Conservation (phyloP, 2,888 invertebrate species). For the Gasteruption jaculator region DNA sequence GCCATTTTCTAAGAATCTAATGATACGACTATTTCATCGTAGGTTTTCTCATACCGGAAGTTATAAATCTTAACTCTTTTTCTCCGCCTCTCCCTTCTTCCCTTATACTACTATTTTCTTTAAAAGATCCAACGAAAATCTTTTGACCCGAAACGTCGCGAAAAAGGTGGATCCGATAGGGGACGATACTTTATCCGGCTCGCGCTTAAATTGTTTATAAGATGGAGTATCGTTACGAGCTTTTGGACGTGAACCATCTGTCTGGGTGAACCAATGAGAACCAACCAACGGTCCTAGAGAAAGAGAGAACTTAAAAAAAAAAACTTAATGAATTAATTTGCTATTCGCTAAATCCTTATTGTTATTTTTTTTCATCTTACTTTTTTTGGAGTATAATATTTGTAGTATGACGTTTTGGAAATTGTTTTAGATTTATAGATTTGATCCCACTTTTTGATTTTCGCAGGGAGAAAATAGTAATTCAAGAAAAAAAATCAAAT, state of each 20-base stretch:
- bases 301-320: too few species aligned
- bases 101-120: slow-evolving; percentile 9
- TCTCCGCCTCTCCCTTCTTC: slow-evolving; percentile 4
- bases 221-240: slow-evolving; percentile 43
- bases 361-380: too few species aligned
- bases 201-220: slow-evolving; percentile 34
- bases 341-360: too few species aligned
- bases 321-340: too few species aligned
- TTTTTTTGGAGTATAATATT: too few species aligned
- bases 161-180: not conserved
- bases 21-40: slow-evolving; percentile 12
- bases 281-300: too few species aligned
- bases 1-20: slow-evolving; percentile 31
- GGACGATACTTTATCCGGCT: slow-evolving; percentile 26
- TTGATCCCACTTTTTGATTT: too few species aligned
- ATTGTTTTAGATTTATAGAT: too few species aligned
- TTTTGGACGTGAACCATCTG: slow-evolving; percentile 41
- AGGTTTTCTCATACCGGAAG: slow-evolving; percentile 35
- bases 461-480: too few species aligned
- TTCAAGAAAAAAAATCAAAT: too few species aligned
- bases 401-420: too few species aligned
- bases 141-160: slow-evolving; percentile 21
- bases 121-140: slow-evolving; percentile 25
- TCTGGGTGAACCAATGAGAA: slow-evolving; percentile 26
- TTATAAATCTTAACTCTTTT: slow-evolving; percentile 40